Evolutionary conservation across 1,140 invertebrate species (phyloP), one percentile per base, ranked within the genome.

Genomic region (Ptiloglossa arizonensis): DNA sequence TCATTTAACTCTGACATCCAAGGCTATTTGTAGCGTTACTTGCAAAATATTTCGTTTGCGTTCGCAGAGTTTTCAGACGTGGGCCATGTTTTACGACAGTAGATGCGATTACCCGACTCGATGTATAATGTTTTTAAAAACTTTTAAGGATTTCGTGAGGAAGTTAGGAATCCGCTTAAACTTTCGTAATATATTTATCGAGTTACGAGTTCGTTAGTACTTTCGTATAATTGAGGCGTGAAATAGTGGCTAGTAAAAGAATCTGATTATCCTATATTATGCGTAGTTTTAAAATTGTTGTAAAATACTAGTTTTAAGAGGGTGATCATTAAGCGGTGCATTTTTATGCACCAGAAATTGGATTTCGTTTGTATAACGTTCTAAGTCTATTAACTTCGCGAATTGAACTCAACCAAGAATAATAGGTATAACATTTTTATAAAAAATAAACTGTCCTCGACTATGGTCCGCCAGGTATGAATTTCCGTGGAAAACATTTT

Each of bases 31-130:
- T 88, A 72, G 84, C 87, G 90, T 90, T 90, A 89, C 86, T 91
- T 87, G 85, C 82, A 89, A 91, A 90, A 85, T 89, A 87, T 90
- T 89, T 89, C 89, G 87, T 89, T 87, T 87, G 88, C 85, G 84
- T 86, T 84, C 81, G 73, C 74, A 44, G 50, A 54, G 67, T 70
- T 75, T 60, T 44, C 50, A 19, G 11, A 15, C 32, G 6, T 9
- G 44, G n/a, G 11, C 19, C 41, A n/a, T 35, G 29, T 48, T 59
- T 48, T 19, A 27, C 38, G 22, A 35, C 5, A 52, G 63, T 27
- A 60, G 46, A 70, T 62, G 46, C 74, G 67, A 77, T 77, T 71
- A 63, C 24, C 35, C 19, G 22, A 4, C 15, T 41, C 41, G 22
- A 9, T 41, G 46, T 38, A 24, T 29, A 17, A 24, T 29, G 29